A percentile compares a stretch with the other conserved stretches of the same genome.
phyloP scores from a whole-genome alignment of 2,113 vertebrate species.

The Dasyprocta punctata region DNA sequence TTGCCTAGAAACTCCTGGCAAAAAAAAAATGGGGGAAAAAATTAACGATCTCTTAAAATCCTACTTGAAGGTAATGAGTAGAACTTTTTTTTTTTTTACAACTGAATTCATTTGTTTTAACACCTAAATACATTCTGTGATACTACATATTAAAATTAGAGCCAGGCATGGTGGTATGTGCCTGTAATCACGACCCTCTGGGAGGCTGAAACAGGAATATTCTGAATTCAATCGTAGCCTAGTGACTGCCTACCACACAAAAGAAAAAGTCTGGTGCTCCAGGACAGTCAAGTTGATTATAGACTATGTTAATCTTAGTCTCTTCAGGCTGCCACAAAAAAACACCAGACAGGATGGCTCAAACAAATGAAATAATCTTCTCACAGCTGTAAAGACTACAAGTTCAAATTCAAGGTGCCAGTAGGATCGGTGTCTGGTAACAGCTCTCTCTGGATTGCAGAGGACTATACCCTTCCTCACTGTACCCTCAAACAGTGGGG shows the following conservation, averaged over 20 bases:
- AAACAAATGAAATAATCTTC: background rate
- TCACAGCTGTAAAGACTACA: background rate
- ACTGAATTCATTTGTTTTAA: background rate
- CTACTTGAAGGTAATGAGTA: constrained; percentile 3
- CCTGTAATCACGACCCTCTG: background rate
- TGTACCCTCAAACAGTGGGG: background rate
- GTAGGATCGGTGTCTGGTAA: background rate
- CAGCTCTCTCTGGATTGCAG: background rate
- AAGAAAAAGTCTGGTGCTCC: background rate
- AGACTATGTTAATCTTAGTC: constrained; percentile 5
- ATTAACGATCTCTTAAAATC: constrained; percentile 26
- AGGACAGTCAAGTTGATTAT: constrained; percentile 13
- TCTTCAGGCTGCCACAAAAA: background rate
- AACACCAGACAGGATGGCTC: background rate
- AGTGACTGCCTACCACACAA: background rate
- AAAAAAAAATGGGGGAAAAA: background rate
- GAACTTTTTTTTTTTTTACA: background rate
- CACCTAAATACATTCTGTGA: background rate
- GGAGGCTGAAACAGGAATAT: background rate
- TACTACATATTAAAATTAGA: constrained; percentile 15
- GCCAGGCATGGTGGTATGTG: background rate
- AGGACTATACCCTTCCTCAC: background rate
- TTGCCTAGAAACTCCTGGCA: background rate
- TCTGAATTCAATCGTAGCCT: background rate
- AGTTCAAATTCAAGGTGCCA: background rate